These are phyloP conservation scores for Anaspis maculata DNA, from an alignment of 2,888 invertebrate species.

Conservation along the genomic window DNA sequence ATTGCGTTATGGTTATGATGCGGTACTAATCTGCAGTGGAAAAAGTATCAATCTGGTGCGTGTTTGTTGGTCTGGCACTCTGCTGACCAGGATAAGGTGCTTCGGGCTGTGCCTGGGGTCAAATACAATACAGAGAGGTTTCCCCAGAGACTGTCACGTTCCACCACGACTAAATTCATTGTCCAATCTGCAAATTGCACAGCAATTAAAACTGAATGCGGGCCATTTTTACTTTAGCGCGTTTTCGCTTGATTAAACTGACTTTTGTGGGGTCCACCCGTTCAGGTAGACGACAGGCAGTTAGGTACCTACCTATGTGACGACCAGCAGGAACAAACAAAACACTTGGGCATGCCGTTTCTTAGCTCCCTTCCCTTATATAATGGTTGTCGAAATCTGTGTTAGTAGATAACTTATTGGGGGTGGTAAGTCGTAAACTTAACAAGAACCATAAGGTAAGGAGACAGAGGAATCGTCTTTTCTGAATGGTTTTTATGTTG, in stretches of 20 bases:
- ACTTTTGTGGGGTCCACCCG: too few relatives aligned
- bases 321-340: too few relatives aligned
- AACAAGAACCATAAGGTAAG: conserved; percentile 10
- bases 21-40: too few relatives aligned
- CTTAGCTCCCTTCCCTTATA: too few relatives aligned
- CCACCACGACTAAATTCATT: conserved; percentile 32
- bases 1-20: too few relatives aligned
- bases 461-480: conserved; percentile 11
- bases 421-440: conserved; percentile 6
- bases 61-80: conserved; percentile 5
- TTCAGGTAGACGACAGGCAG: not conserved
- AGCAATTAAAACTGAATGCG: conserved; percentile 32
- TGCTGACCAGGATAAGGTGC: conserved; percentile 5
- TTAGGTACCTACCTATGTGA: too few relatives aligned
- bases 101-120: conserved; percentile 9
- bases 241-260: conserved; percentile 7
- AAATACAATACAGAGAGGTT: conserved; percentile 5
- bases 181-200: conserved; percentile 37
- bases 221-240: conserved; percentile 2
- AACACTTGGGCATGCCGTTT: too few relatives aligned
- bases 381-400: conserved; percentile 1
- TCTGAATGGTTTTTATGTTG: too few relatives aligned
- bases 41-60: conserved; percentile 9
- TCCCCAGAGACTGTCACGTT: conserved; percentile 28
- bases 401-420: not conserved